Percentiles rank a stretch among this genome's conserved stretches.
Conservation (phyloP, 2,797 vertebrate species). For the Spinus olivaceus region DNA sequence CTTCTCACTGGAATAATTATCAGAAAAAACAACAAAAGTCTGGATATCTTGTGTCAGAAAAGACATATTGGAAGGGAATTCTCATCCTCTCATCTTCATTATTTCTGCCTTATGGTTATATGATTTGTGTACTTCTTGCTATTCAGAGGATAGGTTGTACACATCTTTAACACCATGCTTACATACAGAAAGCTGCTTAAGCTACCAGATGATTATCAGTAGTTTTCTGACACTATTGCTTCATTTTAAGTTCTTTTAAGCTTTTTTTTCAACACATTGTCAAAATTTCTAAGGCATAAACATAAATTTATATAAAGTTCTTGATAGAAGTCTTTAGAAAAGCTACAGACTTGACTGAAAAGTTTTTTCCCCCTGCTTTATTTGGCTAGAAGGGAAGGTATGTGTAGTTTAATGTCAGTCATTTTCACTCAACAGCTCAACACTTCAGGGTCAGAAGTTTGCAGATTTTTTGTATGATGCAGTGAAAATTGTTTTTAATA, state of each 20-base stretch:
- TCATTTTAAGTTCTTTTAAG: neutral
- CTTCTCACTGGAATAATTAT: neutral
- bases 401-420: neutral
- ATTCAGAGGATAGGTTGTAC: neutral
- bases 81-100: neutral
- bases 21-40: neutral
- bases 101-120: neutral
- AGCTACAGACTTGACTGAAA: neutral
- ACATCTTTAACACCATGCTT: neutral
- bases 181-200: neutral
- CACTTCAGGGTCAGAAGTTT: neutral
- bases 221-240: neutral
- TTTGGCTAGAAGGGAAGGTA: neutral
- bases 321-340: neutral
- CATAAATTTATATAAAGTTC: neutral
- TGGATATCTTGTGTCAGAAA: neutral
- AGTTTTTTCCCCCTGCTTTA: accelerated
- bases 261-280: neutral
- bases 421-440: neutral
- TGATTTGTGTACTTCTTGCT: neutral
- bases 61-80: neutral
- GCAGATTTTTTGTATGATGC: neutral
- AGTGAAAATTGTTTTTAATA: neutral
- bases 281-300: neutral
- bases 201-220: neutral